Evolutionary conservation across 2,797 vertebrate species (phyloP).

Genomic region (Xenopus petersii): DNA sequence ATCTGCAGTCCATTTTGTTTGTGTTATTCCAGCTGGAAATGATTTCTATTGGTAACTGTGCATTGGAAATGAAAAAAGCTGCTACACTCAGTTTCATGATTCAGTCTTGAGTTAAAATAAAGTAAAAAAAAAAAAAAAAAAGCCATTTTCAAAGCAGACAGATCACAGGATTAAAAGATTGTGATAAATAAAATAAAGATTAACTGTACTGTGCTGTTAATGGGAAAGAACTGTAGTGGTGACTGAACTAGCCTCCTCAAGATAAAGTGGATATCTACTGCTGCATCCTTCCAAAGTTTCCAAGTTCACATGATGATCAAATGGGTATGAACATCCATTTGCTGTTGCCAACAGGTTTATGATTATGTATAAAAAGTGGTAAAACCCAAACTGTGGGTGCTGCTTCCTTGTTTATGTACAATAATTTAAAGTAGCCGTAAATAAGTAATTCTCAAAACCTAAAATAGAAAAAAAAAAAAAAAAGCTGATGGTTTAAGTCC

Average conservation of each 20-base stretch:
- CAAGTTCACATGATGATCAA: constrained; percentile 51
- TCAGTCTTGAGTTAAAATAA: constrained; percentile 19
- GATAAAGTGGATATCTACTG: constrained; percentile 65
- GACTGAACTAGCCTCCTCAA: constrained; percentile 58
- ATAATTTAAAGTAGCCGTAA: constrained; percentile 86
- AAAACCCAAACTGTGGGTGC: constrained; percentile 65
- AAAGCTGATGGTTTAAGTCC: constrained; percentile 66
- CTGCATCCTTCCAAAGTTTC: constrained; percentile 62
- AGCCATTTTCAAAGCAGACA: no score
- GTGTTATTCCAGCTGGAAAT: constrained; percentile 8
- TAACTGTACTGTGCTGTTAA: constrained; percentile 53
- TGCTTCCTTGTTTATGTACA: constrained; percentile 83
- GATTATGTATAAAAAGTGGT: constrained; percentile 79
- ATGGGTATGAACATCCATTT: constrained; percentile 60
- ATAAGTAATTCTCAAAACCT: constrained; percentile 68
- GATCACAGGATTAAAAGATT: not conserved
- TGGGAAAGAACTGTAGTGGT: constrained; percentile 54
- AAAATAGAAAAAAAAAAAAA: constrained; percentile 42
- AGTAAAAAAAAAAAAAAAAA: no score
- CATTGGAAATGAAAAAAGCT: not conserved
- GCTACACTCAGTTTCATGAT: not conserved
- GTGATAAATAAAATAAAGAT: not conserved
- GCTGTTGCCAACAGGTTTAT: constrained; percentile 60
- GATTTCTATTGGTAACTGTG: not conserved
- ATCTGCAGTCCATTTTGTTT: not conserved